Evolutionary conservation across 2,888 invertebrate genomes (phyloP).

Genomic region (Xylota segnis): DNA sequence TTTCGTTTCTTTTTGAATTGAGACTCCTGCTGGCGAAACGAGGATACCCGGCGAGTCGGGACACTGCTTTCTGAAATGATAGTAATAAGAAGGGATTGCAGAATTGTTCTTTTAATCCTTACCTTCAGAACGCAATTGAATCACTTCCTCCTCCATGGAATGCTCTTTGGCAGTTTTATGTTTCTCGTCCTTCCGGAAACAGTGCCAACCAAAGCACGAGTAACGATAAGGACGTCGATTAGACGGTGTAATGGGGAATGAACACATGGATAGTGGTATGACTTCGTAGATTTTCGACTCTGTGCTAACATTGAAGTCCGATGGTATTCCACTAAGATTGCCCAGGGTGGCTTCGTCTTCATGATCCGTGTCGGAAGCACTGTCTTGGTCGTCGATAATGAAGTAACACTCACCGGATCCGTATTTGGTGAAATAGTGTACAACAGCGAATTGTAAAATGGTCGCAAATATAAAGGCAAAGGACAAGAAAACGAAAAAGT

Average conservation of each 20-base stretch:
- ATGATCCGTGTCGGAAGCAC: conserved; percentile 87
- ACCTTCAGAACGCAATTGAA: conserved; percentile 81
- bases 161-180: conserved; percentile 79
- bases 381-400: conserved; percentile 86
- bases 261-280: conserved; percentile 87
- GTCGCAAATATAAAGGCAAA: conserved; percentile 93
- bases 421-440: conserved; percentile 94
- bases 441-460: conserved; percentile 93
- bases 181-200: conserved; percentile 76
- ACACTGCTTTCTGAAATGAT: conserved; percentile 39
- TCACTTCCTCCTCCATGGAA: conserved; percentile 81
- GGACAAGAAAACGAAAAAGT: conserved; percentile 92
- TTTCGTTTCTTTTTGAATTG: conserved; percentile 83
- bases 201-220: conserved; percentile 79
- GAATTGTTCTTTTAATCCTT: conserved; percentile 12
- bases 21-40: conserved; percentile 81
- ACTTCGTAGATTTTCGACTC: conserved; percentile 86
- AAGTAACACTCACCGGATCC: conserved; percentile 92
- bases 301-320: conserved; percentile 81
- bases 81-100: neutral
- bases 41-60: conserved; percentile 80
- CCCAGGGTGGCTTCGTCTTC: conserved; percentile 81
- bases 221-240: conserved; percentile 76
- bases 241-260: conserved; percentile 84
- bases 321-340: conserved; percentile 78